Conservation (phyloP, 2,888 invertebrate species). For the Lasioglossum vierecki region DNA sequence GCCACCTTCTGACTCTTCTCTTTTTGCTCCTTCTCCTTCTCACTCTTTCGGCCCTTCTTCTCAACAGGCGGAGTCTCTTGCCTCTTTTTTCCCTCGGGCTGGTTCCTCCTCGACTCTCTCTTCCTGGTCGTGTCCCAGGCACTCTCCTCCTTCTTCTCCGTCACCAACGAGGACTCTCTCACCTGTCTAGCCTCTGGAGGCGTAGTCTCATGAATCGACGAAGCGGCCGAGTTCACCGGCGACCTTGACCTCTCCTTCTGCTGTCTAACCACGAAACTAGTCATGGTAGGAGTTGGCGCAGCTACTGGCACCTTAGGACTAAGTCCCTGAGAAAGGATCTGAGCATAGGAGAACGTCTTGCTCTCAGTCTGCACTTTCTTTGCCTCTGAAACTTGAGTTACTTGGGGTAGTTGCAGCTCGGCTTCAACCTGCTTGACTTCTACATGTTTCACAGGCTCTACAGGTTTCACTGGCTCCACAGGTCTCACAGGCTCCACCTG, state of each 20-base stretch:
- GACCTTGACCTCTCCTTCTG: conserved; percentile 67
- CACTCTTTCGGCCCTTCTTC: conserved; percentile 54
- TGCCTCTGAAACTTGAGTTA: background rate
- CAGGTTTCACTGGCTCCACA: background rate
- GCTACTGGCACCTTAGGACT: conserved; percentile 81
- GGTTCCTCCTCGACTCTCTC: conserved; percentile 67
- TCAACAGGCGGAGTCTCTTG: conserved; percentile 34
- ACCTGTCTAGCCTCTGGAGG: conserved; percentile 44
- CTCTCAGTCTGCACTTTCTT: conserved; percentile 62
- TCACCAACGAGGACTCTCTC: conserved; percentile 26
- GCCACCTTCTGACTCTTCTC: conserved; percentile 46
- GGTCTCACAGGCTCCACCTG: background rate
- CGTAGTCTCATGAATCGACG: conserved; percentile 61
- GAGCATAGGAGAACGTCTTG: conserved; percentile 87
- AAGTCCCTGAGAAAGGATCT: conserved; percentile 89
- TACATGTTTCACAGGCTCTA: background rate
- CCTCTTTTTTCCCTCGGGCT: conserved; percentile 38
- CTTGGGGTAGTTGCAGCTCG: background rate
- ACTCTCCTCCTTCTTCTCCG: conserved; percentile 53
- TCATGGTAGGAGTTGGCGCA: conserved; percentile 42
- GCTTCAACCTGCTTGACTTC: background rate
- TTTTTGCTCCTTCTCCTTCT: conserved; percentile 55
- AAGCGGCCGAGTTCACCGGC: conserved; percentile 40
- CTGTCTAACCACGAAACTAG: conserved; percentile 29
- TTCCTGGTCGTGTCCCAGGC: conserved; percentile 75